A percentile compares a stretch with the other conserved stretches of the same genome.
phyloP scores from a whole-genome alignment of 2,888 invertebrate genomes.

The Amphipyra tragopoginis region DNA sequence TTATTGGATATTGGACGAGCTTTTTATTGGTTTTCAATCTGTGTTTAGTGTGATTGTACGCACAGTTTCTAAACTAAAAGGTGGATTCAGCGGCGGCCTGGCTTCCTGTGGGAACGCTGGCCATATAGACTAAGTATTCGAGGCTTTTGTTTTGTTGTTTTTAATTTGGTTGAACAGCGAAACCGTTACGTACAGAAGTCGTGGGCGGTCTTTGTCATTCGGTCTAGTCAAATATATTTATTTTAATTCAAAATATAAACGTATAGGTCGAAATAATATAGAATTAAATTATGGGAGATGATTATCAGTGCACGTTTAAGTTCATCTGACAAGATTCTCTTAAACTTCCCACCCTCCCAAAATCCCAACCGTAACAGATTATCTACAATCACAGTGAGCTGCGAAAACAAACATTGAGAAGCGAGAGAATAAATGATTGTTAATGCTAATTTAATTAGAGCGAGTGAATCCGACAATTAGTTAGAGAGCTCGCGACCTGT shows the following conservation, averaged over 20 bases:
- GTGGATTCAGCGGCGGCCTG: conserved; percentile 3
- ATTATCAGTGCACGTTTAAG: background rate
- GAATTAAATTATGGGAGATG: too few species aligned
- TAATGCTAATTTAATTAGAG: conserved; percentile 55
- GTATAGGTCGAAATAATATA: too few species aligned
- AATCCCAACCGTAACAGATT: conserved; percentile 5
- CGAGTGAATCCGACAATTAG: conserved; percentile 55
- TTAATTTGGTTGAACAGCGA: too few species aligned
- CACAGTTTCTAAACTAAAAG: conserved; percentile 27
- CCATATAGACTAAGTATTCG: background rate
- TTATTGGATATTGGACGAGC: conserved; percentile 69
- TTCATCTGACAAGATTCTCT: background rate
- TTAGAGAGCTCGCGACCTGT: conserved; percentile 32
- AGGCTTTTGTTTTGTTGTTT: too few species aligned
- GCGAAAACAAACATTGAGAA: conserved; percentile 24
- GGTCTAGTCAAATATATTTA: too few species aligned
- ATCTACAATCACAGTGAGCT: conserved; percentile 31
- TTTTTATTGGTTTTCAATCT: conserved; percentile 71
- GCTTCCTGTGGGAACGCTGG: background rate
- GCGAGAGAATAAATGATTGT: conserved; percentile 25
- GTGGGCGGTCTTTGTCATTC: too few species aligned
- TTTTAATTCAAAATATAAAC: too few species aligned
- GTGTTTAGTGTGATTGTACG: conserved; percentile 61
- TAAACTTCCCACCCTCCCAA: background rate
- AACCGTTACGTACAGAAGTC: too few species aligned